phyloP scores from a whole-genome alignment of 2,113 vertebrate genomes.

The Sebastes schlegelii region DNA sequence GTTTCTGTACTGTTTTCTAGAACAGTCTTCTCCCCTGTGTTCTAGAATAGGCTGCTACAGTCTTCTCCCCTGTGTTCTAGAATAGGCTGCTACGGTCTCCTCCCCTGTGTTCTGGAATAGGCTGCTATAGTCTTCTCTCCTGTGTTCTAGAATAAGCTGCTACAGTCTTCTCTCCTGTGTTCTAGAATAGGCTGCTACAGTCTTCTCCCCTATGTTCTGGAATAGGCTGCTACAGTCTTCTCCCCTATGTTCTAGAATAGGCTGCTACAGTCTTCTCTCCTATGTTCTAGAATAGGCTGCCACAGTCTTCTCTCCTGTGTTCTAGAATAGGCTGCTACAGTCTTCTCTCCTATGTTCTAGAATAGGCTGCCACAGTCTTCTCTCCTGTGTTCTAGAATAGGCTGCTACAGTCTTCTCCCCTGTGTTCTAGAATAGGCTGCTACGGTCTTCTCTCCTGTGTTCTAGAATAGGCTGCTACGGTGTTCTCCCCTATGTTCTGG shows the following conservation, averaged over 20 bases:
- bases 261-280: background rate
- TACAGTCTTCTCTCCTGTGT: background rate
- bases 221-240: background rate
- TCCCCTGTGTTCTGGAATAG: constrained; percentile 8
- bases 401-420: background rate
- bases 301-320: background rate
- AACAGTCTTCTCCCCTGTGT: background rate
- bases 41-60: background rate
- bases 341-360: background rate
- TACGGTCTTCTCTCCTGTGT: background rate
- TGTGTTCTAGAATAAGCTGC: background rate
- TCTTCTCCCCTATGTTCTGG: background rate
- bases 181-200: background rate
- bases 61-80: background rate
- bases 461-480: background rate
- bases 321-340: background rate
- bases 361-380: background rate
- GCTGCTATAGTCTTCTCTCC: background rate
- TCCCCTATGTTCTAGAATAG: background rate
- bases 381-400: background rate
- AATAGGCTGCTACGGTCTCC: background rate
- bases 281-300: background rate
- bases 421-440: background rate
- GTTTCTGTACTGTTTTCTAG: constrained; percentile 25
- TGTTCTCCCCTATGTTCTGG: background rate